Evolutionary conservation across 2,113 vertebrate genomes (phyloP).

Genomic region (Hymenochirus boettgeri): DNA sequence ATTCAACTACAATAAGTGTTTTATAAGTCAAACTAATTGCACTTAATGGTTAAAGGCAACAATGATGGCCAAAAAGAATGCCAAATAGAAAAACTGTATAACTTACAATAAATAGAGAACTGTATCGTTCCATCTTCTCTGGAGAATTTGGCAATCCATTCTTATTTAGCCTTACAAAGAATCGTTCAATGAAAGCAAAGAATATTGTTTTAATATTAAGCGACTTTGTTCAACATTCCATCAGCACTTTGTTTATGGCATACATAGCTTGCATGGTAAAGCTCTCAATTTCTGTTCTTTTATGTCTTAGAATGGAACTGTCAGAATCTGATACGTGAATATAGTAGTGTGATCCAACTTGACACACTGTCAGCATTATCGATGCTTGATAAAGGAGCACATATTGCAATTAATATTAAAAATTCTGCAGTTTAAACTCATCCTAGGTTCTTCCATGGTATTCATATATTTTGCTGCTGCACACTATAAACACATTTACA

Average conservation of each 20-base stretch:
- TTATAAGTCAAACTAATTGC: background rate
- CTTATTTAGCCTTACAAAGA: constrained; percentile 95
- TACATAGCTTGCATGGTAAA: background rate
- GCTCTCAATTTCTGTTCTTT: constrained; percentile 8
- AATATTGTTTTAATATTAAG: constrained; percentile 16
- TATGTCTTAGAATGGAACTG: constrained; percentile 4
- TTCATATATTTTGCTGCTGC: no score
- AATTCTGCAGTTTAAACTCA: no score
- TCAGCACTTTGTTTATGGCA: background rate
- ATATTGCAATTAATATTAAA: no score
- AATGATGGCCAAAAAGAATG: background rate
- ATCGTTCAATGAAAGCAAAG: constrained; percentile 80
- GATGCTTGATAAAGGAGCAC: no score
- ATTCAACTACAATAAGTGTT: background rate
- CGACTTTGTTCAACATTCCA: background rate
- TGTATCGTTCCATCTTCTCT: constrained; percentile 92
- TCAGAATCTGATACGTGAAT: constrained; percentile 7
- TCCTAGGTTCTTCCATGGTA: no score
- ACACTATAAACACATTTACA: no score
- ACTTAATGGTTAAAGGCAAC: background rate
- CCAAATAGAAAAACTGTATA: background rate
- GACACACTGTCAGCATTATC: constrained; percentile 27
- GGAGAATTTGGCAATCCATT: constrained; percentile 93
- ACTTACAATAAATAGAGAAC: constrained; percentile 96
- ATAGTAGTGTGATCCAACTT: constrained; percentile 9